These are phyloP conservation scores for Molossus alvarezi DNA, from an alignment of 2,797 vertebrate genomes.

Conservation along the genomic window DNA sequence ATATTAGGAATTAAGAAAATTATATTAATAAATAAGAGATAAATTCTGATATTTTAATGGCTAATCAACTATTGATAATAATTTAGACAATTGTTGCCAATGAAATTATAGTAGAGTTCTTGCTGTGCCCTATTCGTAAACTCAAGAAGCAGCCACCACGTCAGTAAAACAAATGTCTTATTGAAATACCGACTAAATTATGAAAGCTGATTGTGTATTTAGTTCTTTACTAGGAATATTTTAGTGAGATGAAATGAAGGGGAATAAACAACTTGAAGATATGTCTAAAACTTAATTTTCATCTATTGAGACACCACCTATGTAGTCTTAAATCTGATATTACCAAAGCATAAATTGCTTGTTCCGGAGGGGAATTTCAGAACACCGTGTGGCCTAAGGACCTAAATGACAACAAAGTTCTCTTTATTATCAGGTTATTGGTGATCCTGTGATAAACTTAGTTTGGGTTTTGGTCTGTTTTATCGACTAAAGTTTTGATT, in stretches of 20 bases:
- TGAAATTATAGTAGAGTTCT: constrained; percentile 20
- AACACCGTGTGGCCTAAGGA: background rate
- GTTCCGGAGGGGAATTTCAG: background rate
- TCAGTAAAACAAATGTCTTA: background rate
- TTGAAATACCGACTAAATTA: constrained; percentile 34
- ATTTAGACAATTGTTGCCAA: constrained; percentile 29
- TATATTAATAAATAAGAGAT: constrained; percentile 23
- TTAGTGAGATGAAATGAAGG: constrained; percentile 33
- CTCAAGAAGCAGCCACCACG: background rate
- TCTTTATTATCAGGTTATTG: background rate
- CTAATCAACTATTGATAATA: constrained; percentile 30
- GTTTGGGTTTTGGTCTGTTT: background rate
- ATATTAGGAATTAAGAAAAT: constrained; percentile 70
- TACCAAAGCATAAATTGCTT: background rate
- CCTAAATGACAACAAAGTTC: background rate
- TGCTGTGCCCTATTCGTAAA: background rate
- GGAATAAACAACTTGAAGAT: constrained; percentile 1
- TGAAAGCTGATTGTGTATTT: constrained; percentile 28
- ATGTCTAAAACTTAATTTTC: constrained; percentile 4
- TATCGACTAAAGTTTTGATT: background rate
- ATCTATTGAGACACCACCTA: background rate
- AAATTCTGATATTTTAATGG: constrained; percentile 14
- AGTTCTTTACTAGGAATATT: constrained; percentile 7
- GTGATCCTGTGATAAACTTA: background rate
- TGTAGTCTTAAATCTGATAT: background rate